Evolutionary conservation across 1,140 invertebrate species (phyloP).

Genomic region (Apis dorsata): DNA sequence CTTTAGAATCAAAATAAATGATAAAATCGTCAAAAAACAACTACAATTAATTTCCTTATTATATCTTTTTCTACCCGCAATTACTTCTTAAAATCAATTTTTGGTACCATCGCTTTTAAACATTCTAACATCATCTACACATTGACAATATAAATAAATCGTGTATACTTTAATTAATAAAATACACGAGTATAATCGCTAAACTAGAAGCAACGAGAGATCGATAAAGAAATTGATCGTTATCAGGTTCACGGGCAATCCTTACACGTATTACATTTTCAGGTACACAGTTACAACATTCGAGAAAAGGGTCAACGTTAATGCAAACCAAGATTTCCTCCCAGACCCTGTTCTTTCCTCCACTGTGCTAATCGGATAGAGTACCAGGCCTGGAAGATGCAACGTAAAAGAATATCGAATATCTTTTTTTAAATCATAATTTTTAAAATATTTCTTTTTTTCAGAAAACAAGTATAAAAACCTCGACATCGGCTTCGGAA

Average conservation of each 20-base stretch:
- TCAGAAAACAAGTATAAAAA: constrained; percentile 48
- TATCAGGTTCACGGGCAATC: constrained; percentile 16
- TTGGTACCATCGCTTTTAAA: constrained; percentile 24
- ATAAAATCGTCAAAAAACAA: not conserved
- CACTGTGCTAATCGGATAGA: constrained; percentile 77
- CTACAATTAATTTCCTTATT: not conserved
- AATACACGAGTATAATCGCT: not conserved
- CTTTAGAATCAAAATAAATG: not conserved
- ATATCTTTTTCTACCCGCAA: not conserved
- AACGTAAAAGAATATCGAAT: not conserved
- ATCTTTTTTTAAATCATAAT: too few relatives aligned
- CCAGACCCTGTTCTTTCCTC: constrained; percentile 80
- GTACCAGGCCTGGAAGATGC: constrained; percentile 78
- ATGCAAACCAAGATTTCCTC: constrained; percentile 72
- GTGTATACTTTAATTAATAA: not conserved
- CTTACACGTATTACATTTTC: constrained; percentile 43
- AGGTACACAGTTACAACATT: constrained; percentile 57
- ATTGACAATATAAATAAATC: constrained; percentile 24
- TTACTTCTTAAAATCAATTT: constrained; percentile 8
- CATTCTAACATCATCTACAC: not conserved
- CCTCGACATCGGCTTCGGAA: constrained; percentile 79
- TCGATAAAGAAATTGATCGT: constrained; percentile 26
- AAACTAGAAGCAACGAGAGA: constrained; percentile 26
- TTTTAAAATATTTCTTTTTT: not conserved
- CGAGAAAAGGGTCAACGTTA: constrained; percentile 11